phyloP scores from a whole-genome alignment of 2,888 invertebrate genomes.

The Priapulus caudatus region DNA sequence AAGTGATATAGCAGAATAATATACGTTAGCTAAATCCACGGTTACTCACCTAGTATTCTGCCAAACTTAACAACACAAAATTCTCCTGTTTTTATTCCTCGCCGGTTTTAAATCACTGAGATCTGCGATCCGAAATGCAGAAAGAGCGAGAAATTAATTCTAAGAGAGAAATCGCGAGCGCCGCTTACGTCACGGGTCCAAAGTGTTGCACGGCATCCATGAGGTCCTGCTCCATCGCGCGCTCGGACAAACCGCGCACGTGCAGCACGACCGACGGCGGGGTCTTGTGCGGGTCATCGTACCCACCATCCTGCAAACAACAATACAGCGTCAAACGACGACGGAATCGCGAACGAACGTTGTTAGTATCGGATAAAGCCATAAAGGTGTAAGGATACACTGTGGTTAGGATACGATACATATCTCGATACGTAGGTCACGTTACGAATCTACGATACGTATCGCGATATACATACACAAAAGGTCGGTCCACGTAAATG shows the following conservation, averaged over 20 bases:
- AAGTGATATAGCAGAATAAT: too few relatives aligned
- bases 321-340: neutral
- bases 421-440: conserved; percentile 9
- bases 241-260: conserved; percentile 39
- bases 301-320: conserved; percentile 23
- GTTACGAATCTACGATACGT: too few relatives aligned
- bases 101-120: too few relatives aligned
- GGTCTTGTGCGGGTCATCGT: conserved; percentile 39
- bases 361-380: neutral
- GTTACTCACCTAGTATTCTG: too few relatives aligned
- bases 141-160: too few relatives aligned
- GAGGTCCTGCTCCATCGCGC: conserved; percentile 41
- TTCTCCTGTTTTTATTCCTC: too few relatives aligned
- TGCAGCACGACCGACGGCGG: conserved; percentile 43
- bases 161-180: conserved; percentile 42
- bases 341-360: neutral
- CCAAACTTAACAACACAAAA: too few relatives aligned
- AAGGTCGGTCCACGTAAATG: too few relatives aligned
- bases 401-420: neutral
- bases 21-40: too few relatives aligned
- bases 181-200: conserved; percentile 35
- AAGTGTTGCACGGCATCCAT: conserved; percentile 41
- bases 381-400: neutral
- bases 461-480: too few relatives aligned
- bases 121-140: too few relatives aligned